Evolutionary conservation across 2,888 invertebrate genomes (phyloP), one percentile per base, ranked within the genome.

Genomic region (Conus canariensis): DNA sequence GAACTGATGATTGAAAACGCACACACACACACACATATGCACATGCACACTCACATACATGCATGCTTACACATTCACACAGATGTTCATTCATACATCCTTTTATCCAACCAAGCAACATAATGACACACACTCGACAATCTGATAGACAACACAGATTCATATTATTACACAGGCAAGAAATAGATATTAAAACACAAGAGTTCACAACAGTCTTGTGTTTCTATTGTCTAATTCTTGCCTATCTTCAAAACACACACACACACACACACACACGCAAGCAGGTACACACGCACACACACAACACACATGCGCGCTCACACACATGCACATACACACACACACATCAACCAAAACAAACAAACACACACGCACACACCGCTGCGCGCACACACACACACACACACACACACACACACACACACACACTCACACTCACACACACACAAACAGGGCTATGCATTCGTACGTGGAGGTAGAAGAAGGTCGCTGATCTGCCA

Each of bases 401-500:
- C 59, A 89, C 67, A 85, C 67, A 8, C 19, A 64, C 59, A 25
- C 82, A 83, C 59, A 88, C 16, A 64, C 16, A 45, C 14, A 89
- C 30, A 89, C 45, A 85, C 74, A 16, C 30, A 56, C 22, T 67
- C 58, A 45, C 70, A 30, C 10, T 25, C 19, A 8, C 25, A 30
- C 45, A 25, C 80, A 45, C 80, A 80, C 80, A 80, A 14, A 30
- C 80, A 80, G 45, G 12, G 45, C 56, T 7, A 83, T 25, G 25
- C 58, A 22, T 80, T 94, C 94, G 93, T 93, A 95, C 95, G 93
- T 89, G 95, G 95, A 19, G 95, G 95, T n/a, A 95, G 91, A 25
- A 95, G 93, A 10, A 95, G 92, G 88, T 95, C 95, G 58, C 92
- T 92, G 58, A 95, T 88, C 91, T 95, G 94, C 95, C 95, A 95